These are phyloP conservation scores for Dicrurus megarhynchus DNA, from an alignment of 2,113 vertebrate species.

Conservation along the genomic window DNA sequence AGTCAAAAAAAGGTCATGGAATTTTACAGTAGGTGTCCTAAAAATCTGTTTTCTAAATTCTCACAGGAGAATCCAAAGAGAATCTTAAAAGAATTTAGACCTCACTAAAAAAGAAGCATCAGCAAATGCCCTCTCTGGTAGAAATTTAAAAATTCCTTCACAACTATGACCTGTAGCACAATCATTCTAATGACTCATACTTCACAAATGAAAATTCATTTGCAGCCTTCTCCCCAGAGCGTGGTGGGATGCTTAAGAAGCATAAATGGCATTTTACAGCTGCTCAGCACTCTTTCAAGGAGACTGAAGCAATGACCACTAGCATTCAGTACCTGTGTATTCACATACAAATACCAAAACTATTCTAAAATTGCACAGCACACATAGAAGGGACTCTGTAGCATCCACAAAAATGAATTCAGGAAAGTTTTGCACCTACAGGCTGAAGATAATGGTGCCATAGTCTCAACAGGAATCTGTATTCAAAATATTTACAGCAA, in stretches of 20 bases:
- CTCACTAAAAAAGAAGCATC: not conserved
- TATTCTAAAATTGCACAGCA: not conserved
- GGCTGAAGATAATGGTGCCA: not conserved
- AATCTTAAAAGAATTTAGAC: not conserved
- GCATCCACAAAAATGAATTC: not conserved
- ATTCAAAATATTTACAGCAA: not conserved
- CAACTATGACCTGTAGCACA: not conserved
- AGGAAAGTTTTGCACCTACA: not conserved
- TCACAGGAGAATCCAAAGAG: not conserved
- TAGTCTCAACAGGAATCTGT: not conserved
- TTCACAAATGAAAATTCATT: not conserved
- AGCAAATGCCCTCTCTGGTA: not conserved
- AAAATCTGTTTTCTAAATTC: not conserved
- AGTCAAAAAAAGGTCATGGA: not conserved
- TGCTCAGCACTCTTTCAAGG: not conserved
- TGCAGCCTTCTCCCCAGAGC: not conserved
- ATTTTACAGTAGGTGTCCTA: not conserved
- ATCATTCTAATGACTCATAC: not conserved
- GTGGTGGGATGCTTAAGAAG: not conserved
- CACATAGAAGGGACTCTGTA: not conserved
- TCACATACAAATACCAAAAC: not conserved
- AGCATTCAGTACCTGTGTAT: not conserved
- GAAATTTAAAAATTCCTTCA: not conserved
- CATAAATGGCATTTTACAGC: not conserved
- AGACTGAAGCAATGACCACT: not conserved